Evolutionary conservation across 1,140 invertebrate genomes (phyloP).

Genomic region (Coelopa frigida): DNA sequence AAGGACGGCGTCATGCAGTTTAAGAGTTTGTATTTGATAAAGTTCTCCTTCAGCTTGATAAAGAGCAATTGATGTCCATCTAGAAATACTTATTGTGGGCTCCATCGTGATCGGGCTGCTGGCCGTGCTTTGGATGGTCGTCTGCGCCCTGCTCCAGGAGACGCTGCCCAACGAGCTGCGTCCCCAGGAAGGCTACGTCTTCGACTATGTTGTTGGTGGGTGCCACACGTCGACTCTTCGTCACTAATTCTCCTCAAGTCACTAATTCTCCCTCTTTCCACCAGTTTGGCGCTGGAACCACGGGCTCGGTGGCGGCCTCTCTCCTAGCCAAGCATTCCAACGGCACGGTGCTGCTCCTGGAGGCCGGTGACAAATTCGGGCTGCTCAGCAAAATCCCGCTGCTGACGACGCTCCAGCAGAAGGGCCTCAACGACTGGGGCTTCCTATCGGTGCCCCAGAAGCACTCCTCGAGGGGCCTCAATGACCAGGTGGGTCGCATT

Average conservation of each 20-base stretch:
- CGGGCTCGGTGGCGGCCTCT: conserved; percentile 70
- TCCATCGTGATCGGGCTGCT: conserved; percentile 22
- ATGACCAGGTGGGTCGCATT: conserved; percentile 47
- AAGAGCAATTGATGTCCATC: too few relatives aligned
- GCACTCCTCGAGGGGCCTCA: conserved; percentile 57
- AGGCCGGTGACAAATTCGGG: conserved; percentile 62
- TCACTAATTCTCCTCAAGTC: too few relatives aligned
- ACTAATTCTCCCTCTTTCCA: neutral
- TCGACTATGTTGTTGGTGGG: conserved; percentile 40
- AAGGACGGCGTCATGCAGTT: too few relatives aligned
- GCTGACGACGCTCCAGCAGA: conserved; percentile 57
- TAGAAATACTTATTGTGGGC: conserved; percentile 28
- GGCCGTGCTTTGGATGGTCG: conserved; percentile 21
- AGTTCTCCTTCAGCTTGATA: too few relatives aligned
- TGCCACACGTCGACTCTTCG: neutral
- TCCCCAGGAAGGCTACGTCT: conserved; percentile 18
- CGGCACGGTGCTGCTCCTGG: conserved; percentile 57
- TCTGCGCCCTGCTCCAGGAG: conserved; percentile 22
- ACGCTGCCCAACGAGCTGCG: conserved; percentile 24
- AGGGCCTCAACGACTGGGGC: conserved; percentile 57
- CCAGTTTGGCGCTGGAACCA: conserved; percentile 74
- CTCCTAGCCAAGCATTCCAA: conserved; percentile 55
- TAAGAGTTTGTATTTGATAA: too few relatives aligned
- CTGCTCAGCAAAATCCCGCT: conserved; percentile 54
- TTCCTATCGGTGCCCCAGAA: conserved; percentile 55